Conservation (phyloP, 2,888 invertebrate genomes). For the Polydrusus pterygomalis region DNA sequence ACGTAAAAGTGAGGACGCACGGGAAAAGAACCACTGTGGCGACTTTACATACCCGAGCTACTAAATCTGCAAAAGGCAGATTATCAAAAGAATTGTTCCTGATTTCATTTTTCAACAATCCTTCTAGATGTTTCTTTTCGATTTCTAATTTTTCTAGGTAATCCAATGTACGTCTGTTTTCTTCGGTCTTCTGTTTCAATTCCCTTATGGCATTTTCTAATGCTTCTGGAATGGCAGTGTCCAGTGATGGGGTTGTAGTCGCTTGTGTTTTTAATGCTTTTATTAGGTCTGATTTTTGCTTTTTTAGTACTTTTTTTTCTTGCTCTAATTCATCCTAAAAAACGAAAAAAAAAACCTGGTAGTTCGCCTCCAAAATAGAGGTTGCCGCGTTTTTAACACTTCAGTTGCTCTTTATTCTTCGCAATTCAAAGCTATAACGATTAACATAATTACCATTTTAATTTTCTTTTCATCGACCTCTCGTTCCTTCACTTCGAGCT, state of each 20-base stretch:
- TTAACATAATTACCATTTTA: constrained; percentile 61
- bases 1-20: no score
- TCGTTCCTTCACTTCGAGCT: constrained; percentile 61
- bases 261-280: constrained; percentile 65
- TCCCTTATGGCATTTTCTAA: constrained; percentile 68
- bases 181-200: constrained; percentile 73
- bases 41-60: constrained; percentile 62
- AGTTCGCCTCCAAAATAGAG: neutral
- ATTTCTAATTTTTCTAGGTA: constrained; percentile 68
- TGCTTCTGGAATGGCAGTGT: constrained; percentile 50
- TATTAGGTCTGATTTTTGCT: constrained; percentile 71
- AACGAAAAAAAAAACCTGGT: neutral
- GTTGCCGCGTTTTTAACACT: no score
- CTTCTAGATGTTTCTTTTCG: constrained; percentile 73
- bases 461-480: constrained; percentile 64
- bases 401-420: no score
- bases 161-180: constrained; percentile 74
- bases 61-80: constrained; percentile 65
- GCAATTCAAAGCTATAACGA: no score
- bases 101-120: constrained; percentile 72
- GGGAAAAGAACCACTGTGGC: no score
- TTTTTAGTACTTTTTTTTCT: constrained; percentile 71
- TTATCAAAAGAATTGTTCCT: constrained; percentile 60
- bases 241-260: constrained; percentile 24
- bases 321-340: constrained; percentile 73